Percentiles rank a stretch among this genome's conserved stretches.
phyloP scores from a whole-genome alignment of 92 coral and sea anemone genomes.

The Porites rus region DNA sequence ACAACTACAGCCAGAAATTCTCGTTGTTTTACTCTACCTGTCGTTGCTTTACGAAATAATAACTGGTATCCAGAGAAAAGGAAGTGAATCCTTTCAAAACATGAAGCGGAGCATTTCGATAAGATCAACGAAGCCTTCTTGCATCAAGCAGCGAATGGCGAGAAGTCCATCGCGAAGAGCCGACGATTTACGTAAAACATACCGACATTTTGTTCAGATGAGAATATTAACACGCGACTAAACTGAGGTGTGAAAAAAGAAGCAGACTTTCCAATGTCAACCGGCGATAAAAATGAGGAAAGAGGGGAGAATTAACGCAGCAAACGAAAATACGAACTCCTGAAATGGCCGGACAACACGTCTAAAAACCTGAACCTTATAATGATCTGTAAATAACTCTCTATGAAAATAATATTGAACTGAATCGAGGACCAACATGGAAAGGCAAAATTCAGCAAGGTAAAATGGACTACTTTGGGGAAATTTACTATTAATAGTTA shows the following conservation, averaged over 20 bases:
- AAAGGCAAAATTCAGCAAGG: too few relatives aligned
- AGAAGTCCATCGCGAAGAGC: background rate
- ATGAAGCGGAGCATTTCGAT: constrained; percentile 28
- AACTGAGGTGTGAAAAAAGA: background rate
- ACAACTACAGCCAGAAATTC: constrained; percentile 64
- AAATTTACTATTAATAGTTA: too few relatives aligned
- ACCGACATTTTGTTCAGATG: constrained; percentile 72
- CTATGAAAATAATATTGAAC: too few relatives aligned
- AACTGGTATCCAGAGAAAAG: constrained; percentile 42
- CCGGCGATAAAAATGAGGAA: background rate
- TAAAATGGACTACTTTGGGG: too few relatives aligned
- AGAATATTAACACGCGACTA: constrained; percentile 58
- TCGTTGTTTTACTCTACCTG: constrained; percentile 64
- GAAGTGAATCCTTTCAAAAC: constrained; percentile 27
- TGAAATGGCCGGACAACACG: too few relatives aligned
- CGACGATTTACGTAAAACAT: constrained; percentile 41
- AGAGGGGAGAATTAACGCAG: background rate
- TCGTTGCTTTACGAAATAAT: constrained; percentile 73
- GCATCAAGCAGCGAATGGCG: background rate
- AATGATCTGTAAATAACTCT: too few relatives aligned
- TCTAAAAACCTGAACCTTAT: too few relatives aligned
- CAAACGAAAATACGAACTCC: too few relatives aligned
- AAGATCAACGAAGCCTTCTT: constrained; percentile 15
- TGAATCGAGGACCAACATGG: too few relatives aligned
- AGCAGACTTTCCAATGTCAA: too few relatives aligned